phyloP scores from a whole-genome alignment of 2,113 vertebrate species.

The Muntiacus muntjak region DNA sequence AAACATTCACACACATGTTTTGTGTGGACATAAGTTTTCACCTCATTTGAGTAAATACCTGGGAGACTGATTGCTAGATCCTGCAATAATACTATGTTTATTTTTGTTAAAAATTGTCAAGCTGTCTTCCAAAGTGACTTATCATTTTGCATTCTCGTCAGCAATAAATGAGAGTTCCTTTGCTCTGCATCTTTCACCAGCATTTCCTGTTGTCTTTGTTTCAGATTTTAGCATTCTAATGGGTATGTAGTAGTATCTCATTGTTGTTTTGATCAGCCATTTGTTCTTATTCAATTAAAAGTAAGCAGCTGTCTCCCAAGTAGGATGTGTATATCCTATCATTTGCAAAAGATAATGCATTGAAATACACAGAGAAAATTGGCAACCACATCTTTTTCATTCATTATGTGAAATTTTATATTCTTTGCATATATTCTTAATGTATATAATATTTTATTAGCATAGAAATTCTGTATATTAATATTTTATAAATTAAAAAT shows the following conservation, averaged over 20 bases:
- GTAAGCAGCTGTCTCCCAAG: neutral
- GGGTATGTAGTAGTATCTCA: neutral
- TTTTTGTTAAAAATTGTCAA: neutral
- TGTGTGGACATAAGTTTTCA: neutral
- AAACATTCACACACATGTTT: neutral
- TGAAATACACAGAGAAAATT: neutral
- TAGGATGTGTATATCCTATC: neutral
- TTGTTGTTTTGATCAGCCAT: neutral
- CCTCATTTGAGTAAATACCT: neutral
- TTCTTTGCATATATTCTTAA: neutral
- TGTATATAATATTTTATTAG: neutral
- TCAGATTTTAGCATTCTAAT: neutral
- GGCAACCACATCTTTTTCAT: neutral
- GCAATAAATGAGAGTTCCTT: neutral
- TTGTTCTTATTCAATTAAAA: neutral
- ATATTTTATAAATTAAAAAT: neutral
- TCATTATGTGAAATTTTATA: neutral
- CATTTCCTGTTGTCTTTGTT: neutral
- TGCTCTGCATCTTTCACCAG: neutral
- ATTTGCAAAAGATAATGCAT: neutral
- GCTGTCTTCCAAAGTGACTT: neutral
- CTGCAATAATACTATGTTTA: neutral
- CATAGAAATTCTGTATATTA: neutral
- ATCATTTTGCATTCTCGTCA: neutral
- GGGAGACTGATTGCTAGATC: neutral